Percentiles rank a stretch among this genome's conserved stretches.
phyloP scores from a whole-genome alignment of 2,797 vertebrate genomes.

The Spea hammondii region DNA sequence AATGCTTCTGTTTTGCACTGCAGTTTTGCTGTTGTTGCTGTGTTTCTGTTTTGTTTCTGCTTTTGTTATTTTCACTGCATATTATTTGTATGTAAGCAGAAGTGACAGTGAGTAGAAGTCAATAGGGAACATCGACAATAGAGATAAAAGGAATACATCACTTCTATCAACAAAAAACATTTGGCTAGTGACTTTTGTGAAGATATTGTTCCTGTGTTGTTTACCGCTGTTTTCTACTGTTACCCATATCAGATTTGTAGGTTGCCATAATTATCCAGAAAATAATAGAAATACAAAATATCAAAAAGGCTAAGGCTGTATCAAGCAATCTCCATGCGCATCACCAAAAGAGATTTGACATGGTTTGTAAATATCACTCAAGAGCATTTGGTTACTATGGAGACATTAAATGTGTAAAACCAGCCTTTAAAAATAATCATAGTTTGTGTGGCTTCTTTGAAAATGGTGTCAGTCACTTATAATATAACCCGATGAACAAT shows the following conservation, averaged over 20 bases:
- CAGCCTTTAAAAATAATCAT: constrained; percentile 36
- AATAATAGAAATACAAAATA: constrained; percentile 18
- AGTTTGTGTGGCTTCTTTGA: constrained; percentile 10
- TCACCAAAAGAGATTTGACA: constrained; percentile 28
- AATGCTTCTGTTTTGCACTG: too few relatives aligned
- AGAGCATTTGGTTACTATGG: constrained; percentile 38
- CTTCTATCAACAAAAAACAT: too few relatives aligned
- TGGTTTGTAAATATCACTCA: constrained; percentile 30
- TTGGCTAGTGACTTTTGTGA: too few relatives aligned
- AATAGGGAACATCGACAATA: too few relatives aligned
- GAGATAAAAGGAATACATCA: too few relatives aligned
- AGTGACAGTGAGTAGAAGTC: too few relatives aligned
- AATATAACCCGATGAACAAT: constrained; percentile 5
- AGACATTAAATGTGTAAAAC: constrained; percentile 38
- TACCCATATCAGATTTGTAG: background rate
- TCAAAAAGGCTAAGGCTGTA: constrained; percentile 6
- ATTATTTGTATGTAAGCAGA: too few relatives aligned
- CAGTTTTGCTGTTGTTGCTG: too few relatives aligned
- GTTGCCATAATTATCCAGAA: background rate
- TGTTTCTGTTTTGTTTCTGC: too few relatives aligned
- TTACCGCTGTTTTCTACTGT: too few relatives aligned
- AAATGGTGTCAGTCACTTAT: constrained; percentile 4
- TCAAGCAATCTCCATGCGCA: constrained; percentile 22
- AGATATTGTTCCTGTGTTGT: too few relatives aligned
- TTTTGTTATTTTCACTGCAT: too few relatives aligned